Conservation (phyloP, 2,113 vertebrate genomes). For the Camelus bactrianus region DNA sequence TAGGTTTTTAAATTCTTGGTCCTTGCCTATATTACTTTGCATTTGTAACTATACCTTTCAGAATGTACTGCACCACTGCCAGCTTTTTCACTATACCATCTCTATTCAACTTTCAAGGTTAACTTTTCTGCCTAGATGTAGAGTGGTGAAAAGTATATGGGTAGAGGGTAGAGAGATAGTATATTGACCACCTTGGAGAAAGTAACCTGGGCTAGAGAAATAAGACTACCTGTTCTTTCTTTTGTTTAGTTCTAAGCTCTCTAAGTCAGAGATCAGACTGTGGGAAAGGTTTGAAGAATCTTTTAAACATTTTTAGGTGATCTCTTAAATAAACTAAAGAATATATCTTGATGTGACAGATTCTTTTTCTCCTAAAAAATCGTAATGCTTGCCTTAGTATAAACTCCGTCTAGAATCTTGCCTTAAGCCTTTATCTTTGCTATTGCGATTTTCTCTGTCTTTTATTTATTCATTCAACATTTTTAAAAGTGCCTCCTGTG, state of each 20-base stretch:
- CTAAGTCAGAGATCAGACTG: conserved; percentile 31
- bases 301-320: conserved; percentile 26
- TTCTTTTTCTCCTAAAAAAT: not conserved
- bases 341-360: not conserved
- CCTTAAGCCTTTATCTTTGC: not conserved
- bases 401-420: not conserved
- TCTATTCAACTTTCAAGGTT: not conserved
- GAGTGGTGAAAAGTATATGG: not conserved
- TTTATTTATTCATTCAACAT: not conserved
- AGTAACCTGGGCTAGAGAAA: not conserved
- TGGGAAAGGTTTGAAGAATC: conserved; percentile 28
- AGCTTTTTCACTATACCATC: not conserved
- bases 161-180: not conserved
- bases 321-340: conserved; percentile 22
- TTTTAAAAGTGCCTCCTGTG: not conserved
- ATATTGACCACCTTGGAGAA: not conserved
- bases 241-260: conserved; percentile 19
- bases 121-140: not conserved
- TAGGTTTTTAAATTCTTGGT: conserved; percentile 9
- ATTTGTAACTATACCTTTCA: not conserved
- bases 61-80: not conserved
- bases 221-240: not conserved
- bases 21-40: not conserved
- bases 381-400: not conserved
- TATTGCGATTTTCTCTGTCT: not conserved